These are phyloP conservation scores for Phallusia fumigata DNA, from an alignment of 23 tunicate species.

Conservation along the genomic window DNA sequence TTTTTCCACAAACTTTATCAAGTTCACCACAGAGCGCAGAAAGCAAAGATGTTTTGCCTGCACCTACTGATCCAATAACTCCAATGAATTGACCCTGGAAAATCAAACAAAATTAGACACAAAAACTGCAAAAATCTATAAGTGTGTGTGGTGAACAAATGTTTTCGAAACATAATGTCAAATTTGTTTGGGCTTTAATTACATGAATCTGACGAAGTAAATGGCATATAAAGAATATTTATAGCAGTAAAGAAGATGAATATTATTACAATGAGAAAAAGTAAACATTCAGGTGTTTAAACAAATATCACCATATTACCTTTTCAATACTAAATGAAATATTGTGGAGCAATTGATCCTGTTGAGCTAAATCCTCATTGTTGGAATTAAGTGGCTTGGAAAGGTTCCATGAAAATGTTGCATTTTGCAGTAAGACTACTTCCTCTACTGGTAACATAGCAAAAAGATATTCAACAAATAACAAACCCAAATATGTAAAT, in stretches of 20 bases:
- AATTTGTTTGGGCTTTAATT: too few relatives aligned
- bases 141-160: too few relatives aligned
- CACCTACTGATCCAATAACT: conserved; percentile 86
- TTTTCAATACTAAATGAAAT: neutral
- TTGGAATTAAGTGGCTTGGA: neutral
- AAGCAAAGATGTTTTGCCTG: conserved; percentile 88
- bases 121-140: too few relatives aligned
- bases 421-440: neutral
- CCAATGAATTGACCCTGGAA: conserved; percentile 84
- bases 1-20: conserved; percentile 41
- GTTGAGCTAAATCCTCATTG: neutral
- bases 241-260: too few relatives aligned
- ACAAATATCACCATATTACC: too few relatives aligned
- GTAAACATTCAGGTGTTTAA: too few relatives aligned
- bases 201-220: too few relatives aligned
- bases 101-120: too few relatives aligned
- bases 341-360: neutral
- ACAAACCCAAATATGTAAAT: too few relatives aligned
- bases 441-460: neutral
- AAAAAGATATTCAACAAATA: neutral
- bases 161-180: too few relatives aligned
- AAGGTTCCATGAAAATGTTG: conserved; percentile 12
- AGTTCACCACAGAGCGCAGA: conserved; percentile 77
- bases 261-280: too few relatives aligned
- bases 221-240: too few relatives aligned